Evolutionary conservation across 2,797 vertebrate genomes (phyloP), one percentile per base, ranked within the genome.

Genomic region (Diplodus puntazzo): DNA sequence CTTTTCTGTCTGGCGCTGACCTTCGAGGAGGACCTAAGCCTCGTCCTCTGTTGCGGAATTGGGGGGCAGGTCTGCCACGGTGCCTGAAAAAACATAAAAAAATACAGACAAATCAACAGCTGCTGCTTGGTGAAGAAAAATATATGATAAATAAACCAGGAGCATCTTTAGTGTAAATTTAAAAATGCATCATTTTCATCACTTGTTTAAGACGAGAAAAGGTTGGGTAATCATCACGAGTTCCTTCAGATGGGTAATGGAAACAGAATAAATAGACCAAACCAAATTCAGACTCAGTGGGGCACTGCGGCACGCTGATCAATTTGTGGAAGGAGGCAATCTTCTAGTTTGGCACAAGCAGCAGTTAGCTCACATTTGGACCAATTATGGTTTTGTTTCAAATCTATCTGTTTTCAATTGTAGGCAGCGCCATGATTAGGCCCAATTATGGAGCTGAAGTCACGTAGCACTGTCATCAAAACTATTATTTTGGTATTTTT

Each of bases 41-140:
- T 71, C 84, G 81, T 80, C 90, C 89, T 80, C 89, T 90, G 69
- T 53, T 81, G 62, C 43, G 79, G 73, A 70, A 78, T 72, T 84
- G 71, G 13, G 82, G 79, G 45, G 69, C 64, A 8, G 67, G 63
- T 86, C 88, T 77, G 67, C 81, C 54, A 54, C 71, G 84, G 52
- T 34, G 86, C 83, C 94, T 95, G 70, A 79, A 90, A 73, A 73
- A 84, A 78, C 3, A 74, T 21, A 14, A 34, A 34, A 4, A 54
- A 62, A 71, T 34, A 48, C 14, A 60, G 8, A 43, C 11, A 18
- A 61, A 48, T 48, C 0, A 62, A 17, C 21, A 2, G 18, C 9
- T 42, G 8, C 3, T 42, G 54, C 16, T 73, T 30, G 11, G 25
- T 53, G 43, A 62, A 30, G 4, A 59, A 46, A 65, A 16, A 68